Evolutionary conservation across 2,797 vertebrate species (phyloP).

Genomic region (Remorina albescens): DNA sequence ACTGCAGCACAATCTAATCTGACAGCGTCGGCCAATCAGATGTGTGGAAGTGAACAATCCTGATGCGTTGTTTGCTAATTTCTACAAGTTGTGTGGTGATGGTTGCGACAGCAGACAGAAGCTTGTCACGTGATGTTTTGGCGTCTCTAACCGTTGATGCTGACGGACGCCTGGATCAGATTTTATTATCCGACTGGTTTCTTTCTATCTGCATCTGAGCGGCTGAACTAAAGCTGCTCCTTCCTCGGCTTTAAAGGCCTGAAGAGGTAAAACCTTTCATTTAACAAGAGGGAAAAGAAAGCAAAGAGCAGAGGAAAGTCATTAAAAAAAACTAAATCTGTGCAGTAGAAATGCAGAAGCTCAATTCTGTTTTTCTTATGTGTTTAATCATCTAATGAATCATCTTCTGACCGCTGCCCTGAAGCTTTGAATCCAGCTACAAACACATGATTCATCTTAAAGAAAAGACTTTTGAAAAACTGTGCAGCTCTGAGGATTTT

Average conservation of each 20-base stretch:
- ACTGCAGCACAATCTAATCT: neutral
- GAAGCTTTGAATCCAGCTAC: neutral
- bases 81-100: neutral
- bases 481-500: too few relatives aligned
- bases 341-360: neutral
- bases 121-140: neutral
- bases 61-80: neutral
- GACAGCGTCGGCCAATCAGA: neutral
- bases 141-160: neutral
- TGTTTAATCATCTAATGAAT: constrained; percentile 2
- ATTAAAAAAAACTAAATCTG: neutral
- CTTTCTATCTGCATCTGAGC: neutral
- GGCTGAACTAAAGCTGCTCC: neutral
- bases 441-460: neutral
- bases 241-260: neutral
- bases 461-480: neutral
- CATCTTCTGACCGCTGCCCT: neutral
- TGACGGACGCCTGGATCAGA: too few relatives aligned
- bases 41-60: neutral
- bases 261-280: neutral
- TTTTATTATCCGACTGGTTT: too few relatives aligned
- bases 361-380: neutral
- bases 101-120: neutral
- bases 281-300: too few relatives aligned
- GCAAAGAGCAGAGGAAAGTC: neutral